Conservation (phyloP, 1,140 invertebrate species). For the Parapsyche elsis region DNA sequence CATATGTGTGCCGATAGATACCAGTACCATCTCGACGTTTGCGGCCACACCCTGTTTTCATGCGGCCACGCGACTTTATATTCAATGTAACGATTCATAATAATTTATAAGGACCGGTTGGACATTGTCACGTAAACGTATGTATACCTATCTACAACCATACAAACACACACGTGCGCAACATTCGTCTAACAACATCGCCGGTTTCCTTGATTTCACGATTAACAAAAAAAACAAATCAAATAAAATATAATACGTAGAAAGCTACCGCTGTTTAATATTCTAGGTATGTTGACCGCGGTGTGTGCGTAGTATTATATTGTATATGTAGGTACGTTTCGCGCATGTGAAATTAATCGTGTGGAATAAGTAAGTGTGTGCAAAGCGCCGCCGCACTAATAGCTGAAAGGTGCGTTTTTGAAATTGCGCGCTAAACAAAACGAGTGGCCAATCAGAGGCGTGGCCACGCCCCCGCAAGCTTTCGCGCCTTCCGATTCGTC, state of each 20-base stretch:
- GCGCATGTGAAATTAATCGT: not conserved
- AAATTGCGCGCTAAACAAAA: not conserved
- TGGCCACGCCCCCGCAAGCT: not conserved
- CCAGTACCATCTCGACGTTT: not conserved
- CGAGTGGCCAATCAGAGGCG: not conserved
- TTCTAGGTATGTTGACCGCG: too few species aligned
- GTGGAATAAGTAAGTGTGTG: too few species aligned
- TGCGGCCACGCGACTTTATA: constrained; percentile 18
- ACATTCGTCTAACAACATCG: constrained; percentile 20
- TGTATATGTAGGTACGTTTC: not conserved
- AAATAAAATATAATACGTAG: too few species aligned
- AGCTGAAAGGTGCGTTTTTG: not conserved
- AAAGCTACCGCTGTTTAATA: too few species aligned
- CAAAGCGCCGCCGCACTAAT: too few species aligned
- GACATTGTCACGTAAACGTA: constrained; percentile 33
- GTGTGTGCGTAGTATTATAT: too few species aligned
- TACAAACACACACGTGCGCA: not conserved
- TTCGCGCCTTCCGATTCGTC: not conserved
- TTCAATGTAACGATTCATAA: constrained; percentile 31
- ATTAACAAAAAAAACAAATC: not conserved
- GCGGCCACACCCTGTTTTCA: constrained; percentile 9
- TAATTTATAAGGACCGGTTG: constrained; percentile 36
- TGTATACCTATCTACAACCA: not conserved
- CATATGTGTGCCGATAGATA: too few species aligned
- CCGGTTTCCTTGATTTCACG: constrained; percentile 15